phyloP scores from a whole-genome alignment of 2,888 invertebrate genomes.

The Diaphora mendica region DNA sequence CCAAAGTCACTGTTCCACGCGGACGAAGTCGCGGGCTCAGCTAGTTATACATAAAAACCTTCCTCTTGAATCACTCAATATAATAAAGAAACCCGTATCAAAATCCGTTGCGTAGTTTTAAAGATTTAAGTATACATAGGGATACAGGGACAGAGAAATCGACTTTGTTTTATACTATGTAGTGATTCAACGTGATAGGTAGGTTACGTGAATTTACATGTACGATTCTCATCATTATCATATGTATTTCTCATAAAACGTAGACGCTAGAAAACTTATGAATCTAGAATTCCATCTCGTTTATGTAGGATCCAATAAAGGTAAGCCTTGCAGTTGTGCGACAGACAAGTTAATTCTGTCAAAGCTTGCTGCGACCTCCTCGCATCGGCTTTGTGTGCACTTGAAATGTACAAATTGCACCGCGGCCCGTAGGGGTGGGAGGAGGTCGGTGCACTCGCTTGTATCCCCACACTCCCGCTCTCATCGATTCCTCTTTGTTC shows the following conservation, averaged over 20 bases:
- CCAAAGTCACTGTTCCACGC: no score
- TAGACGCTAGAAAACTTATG: conserved; percentile 35
- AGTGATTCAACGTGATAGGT: no score
- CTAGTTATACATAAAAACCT: no score
- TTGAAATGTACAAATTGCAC: conserved; percentile 87
- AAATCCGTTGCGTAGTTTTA: no score
- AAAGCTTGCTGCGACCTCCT: conserved; percentile 83
- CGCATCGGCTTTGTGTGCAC: conserved; percentile 85
- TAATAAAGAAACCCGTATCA: no score
- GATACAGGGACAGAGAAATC: no score
- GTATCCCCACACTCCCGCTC: conserved; percentile 72
- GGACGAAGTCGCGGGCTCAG: no score
- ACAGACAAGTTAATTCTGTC: conserved; percentile 86
- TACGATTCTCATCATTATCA: background rate
- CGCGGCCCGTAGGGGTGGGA: conserved; percentile 75
- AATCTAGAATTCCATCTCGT: conserved; percentile 64
- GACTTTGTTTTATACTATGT: no score
- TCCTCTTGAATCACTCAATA: no score
- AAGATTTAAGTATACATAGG: no score
- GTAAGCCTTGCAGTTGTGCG: conserved; percentile 75
- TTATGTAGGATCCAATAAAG: conserved; percentile 77
- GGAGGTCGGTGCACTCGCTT: conserved; percentile 80
- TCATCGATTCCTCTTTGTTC: conserved; percentile 85
- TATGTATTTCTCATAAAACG: background rate
- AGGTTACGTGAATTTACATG: background rate